Conservation (phyloP, 37 sponge, comb jelly and placozoan genomes). For the Spongia lamella region DNA sequence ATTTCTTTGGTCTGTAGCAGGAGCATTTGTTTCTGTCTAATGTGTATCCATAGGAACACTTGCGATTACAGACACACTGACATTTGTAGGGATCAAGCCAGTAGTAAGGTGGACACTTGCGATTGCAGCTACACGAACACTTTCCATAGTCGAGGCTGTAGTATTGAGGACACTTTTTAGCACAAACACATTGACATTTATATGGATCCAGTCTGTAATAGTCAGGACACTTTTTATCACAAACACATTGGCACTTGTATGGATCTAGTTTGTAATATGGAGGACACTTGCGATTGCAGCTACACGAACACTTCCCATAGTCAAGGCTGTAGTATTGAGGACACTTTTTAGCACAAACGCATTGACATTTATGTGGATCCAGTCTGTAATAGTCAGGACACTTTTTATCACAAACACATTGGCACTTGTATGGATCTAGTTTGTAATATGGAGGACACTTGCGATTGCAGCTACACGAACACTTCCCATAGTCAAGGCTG, state of each 20-base stretch:
- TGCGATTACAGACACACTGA: conserved; percentile 5
- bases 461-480: background rate
- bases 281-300: too few species aligned
- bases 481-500: background rate
- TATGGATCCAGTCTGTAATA: background rate
- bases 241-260: too few species aligned
- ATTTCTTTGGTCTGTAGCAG: background rate
- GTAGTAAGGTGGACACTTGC: background rate
- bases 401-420: background rate
- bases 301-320: too few species aligned
- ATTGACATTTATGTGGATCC: background rate
- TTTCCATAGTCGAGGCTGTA: background rate
- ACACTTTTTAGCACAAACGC: background rate
- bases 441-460: conserved; percentile 1
- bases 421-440: background rate
- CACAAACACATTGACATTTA: background rate
- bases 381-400: background rate
- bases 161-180: background rate
- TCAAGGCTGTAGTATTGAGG: background rate
- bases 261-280: background rate
- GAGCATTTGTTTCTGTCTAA: background rate
- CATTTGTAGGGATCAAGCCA: background rate
- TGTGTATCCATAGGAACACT: background rate
- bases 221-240: too few species aligned
- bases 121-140: background rate